phyloP scores from a whole-genome alignment of 64 coral and sea anemone species.

The Astreopora myriophthalma region DNA sequence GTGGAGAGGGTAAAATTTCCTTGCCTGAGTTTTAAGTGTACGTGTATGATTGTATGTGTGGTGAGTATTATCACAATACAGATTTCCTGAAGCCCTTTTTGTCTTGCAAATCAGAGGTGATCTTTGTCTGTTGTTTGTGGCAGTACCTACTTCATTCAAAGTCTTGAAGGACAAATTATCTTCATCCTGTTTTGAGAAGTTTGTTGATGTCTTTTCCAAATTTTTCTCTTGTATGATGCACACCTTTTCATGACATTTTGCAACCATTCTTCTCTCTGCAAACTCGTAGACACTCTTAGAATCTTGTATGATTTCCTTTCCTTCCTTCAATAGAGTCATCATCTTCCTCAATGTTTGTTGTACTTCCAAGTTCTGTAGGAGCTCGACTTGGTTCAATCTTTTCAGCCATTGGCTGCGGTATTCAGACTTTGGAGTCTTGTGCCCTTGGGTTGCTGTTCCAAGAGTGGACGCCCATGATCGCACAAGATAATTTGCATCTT shows the following conservation, averaged over 20 bases:
- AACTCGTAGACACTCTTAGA: slow-evolving; percentile 7
- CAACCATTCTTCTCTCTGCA: not conserved
- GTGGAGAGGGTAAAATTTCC: not conserved
- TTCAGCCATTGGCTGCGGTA: slow-evolving; percentile 32
- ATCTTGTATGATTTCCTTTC: not conserved
- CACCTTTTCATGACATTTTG: not conserved
- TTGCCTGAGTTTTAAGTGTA: not conserved
- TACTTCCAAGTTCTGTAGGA: slow-evolving; percentile 18
- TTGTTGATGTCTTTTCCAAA: not conserved
- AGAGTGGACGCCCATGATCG: slow-evolving; percentile 33
- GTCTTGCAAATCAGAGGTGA: no score
- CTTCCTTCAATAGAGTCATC: not conserved
- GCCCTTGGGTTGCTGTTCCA: slow-evolving; percentile 3
- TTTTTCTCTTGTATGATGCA: not conserved
- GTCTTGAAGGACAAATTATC: not conserved
- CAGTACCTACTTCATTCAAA: not conserved
- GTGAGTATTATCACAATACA: not conserved
- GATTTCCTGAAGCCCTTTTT: not conserved
- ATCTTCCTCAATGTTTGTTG: slow-evolving; percentile 24
- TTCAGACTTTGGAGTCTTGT: not conserved
- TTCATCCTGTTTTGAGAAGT: not conserved
- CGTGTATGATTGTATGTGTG: not conserved
- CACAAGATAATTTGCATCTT: slow-evolving; percentile 25
- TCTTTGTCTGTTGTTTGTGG: no score
- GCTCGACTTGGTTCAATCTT: slow-evolving; percentile 2